These are phyloP conservation scores for Brachionus asplanchnoidis DNA, from an alignment of 1,140 invertebrate species.

Conservation along the genomic window DNA sequence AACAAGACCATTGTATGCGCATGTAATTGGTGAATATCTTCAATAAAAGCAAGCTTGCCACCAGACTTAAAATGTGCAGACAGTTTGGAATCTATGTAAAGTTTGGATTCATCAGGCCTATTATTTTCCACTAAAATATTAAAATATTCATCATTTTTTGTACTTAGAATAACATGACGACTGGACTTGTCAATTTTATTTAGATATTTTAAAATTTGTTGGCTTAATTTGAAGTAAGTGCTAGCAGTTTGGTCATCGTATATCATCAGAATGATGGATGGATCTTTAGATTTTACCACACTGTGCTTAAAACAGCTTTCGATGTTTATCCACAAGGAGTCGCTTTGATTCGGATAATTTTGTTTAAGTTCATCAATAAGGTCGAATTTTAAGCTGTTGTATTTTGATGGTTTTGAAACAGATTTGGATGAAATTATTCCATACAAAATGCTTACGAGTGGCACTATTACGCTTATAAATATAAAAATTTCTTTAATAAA, in stretches of 20 bases:
- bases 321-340: constrained; percentile 15
- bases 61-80: not conserved
- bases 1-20: constrained; percentile 28
- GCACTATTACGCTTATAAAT: not conserved
- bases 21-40: not conserved
- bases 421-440: too few species aligned
- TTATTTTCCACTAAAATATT: not conserved
- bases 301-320: constrained; percentile 38
- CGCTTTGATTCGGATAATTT: constrained; percentile 8
- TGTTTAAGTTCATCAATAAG: constrained; percentile 6
- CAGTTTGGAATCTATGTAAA: not conserved
- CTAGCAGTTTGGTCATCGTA: not conserved
- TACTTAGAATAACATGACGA: not conserved
- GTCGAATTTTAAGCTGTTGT: not conserved
- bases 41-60: not conserved
- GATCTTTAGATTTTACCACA: constrained; percentile 28
- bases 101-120: not conserved
- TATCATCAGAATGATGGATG: constrained; percentile 5
- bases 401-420: not conserved
- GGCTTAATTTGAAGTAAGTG: not conserved
- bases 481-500: too few species aligned
- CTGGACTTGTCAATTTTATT: not conserved
- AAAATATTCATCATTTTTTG: not conserved
- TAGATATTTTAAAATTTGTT: not conserved
- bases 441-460: not conserved